These are phyloP conservation scores for Blastomussa wellsi DNA, from an alignment of 92 coral and sea anemone genomes.

Conservation along the genomic window DNA sequence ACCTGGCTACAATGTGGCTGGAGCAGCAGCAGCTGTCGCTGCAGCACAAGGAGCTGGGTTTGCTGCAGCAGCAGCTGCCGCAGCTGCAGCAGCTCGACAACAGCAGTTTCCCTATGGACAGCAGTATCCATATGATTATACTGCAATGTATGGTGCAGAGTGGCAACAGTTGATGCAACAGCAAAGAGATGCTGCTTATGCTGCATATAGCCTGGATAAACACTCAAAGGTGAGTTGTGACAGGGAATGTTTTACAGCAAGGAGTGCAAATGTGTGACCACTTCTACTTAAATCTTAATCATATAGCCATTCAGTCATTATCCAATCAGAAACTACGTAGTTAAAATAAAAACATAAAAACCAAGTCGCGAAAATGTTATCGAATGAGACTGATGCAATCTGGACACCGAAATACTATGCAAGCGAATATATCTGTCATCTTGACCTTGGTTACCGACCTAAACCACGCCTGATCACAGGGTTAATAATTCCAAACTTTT, in stretches of 20 bases:
- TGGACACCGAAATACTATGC: no score
- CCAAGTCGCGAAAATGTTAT: no score
- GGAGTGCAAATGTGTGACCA: no score
- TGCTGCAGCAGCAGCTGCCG: slow-evolving; percentile 51
- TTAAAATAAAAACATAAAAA: no score
- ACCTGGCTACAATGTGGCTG: slow-evolving; percentile 57
- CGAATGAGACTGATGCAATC: no score
- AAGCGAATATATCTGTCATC: no score
- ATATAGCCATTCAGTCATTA: no score
- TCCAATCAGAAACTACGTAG: no score
- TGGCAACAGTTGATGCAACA: slow-evolving; percentile 82
- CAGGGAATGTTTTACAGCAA: background rate
- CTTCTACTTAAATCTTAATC: no score
- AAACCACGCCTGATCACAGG: no score
- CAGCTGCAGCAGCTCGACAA: slow-evolving; percentile 82
- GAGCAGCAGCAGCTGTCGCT: slow-evolving; percentile 76
- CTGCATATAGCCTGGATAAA: slow-evolving; percentile 60
- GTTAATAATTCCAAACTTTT: no score
- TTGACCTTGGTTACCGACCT: no score
- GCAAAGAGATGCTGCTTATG: slow-evolving; percentile 70
- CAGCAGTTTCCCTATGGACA: slow-evolving; percentile 79
- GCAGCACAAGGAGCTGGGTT: slow-evolving; percentile 55
- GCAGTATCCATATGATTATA: slow-evolving; percentile 85
- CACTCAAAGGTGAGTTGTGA: slow-evolving; percentile 28
- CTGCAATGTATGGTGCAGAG: slow-evolving; percentile 77